Evolutionary conservation across 2,113 vertebrate species (phyloP), one percentile per base, ranked within the genome.

Genomic region (Oenanthe oenanthe): DNA sequence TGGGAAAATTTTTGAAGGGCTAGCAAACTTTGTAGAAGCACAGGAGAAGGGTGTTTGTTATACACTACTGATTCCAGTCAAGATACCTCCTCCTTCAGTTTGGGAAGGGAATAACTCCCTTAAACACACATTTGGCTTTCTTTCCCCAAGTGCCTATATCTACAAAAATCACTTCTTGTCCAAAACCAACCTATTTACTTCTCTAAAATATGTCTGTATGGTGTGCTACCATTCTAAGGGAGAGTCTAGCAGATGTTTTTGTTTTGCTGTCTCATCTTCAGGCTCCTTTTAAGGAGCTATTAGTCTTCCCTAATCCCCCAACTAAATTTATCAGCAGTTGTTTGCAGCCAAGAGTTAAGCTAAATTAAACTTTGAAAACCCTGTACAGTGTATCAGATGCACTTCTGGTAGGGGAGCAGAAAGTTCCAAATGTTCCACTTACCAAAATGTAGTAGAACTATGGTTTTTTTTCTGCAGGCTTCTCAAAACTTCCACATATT

Each of bases 351-450:
- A 97, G 97, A 91, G 94, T 94, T 97, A 97, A 95, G 96, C 98
- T 98, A 98, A 97, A 98, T 98, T 98, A 98, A 97, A 98, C 97
- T 96, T 88, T 68, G 95, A 97, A 98, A 97, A 86, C 82, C 12
- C 36, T 53, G 74, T 95, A 85, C 66, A 79, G 89, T 88, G 95
- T 97, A 97, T 98, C 97, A 96, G 94, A 95, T 97, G 89, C 94
- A 91, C 56, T 84, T 51, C 48, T 45, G 77, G 31, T 90, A 89
- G 60, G 56, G 32, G 58, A 93, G 85, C 63, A 83, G 89, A 83
- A 82, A 75, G 18, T 81, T 92, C 47, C 81, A 11, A 79, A 78
- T 94, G 86, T 96, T 96, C 96, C 67, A 62, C 67, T 85, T 93
- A 88, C 11, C n/a, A 53, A 79, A 66, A 92, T 1, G 9, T 4